Evolutionary conservation across 2,113 vertebrate genomes (phyloP), one percentile per base, ranked within the genome.

Genomic region (Entomyzon cyanotis): DNA sequence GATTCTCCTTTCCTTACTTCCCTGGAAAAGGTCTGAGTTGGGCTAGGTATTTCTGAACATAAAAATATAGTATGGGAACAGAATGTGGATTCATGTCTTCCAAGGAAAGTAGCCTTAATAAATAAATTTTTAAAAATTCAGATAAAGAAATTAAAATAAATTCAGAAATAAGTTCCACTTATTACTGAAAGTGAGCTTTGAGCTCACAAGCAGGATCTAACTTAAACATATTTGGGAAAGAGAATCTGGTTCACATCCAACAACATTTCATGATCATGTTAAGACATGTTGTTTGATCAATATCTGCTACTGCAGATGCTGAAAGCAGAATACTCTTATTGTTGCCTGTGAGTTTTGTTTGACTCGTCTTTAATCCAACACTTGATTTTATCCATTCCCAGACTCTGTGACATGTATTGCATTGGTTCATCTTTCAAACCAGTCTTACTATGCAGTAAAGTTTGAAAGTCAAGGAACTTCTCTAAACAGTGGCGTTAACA

Each of bases 61-160:
- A 14, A 24, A 65, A 60, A 84, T 81, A 7, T 30, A 47, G 8
- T 18, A 13, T 58, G 19, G 31, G 7, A 78, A 78, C 1, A 2
- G 46, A 59, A 44, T 0, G 1, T 69, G 21, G 5, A 44, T 74
- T 77, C 16, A 47, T 0, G 1, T 67, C 19, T 69, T 56, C 12
- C n/a, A 78, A 52, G 24, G 21, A 70, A 82, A 44, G 16, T 19
- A 78, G 22, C 18, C 11, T 4, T 37, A 37, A 37, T 37, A 37
- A 37, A 37, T 37, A 37, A 37, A 37, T 37, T 37, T 37, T 37
- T 9, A 37, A 37, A 37, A 37, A 37, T 10, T 10, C 37, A 37
- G 37, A 37, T 37, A 37, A 37, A 37, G n/a, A n/a, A n/a, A n/a
- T n/a, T 37, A 37, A 37, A 37, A 37, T 37, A 37, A 37, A 37